Evolutionary conservation across 2,888 invertebrate genomes (phyloP), one percentile per base, ranked within the genome.

Genomic region (Lottia gigantea): DNA sequence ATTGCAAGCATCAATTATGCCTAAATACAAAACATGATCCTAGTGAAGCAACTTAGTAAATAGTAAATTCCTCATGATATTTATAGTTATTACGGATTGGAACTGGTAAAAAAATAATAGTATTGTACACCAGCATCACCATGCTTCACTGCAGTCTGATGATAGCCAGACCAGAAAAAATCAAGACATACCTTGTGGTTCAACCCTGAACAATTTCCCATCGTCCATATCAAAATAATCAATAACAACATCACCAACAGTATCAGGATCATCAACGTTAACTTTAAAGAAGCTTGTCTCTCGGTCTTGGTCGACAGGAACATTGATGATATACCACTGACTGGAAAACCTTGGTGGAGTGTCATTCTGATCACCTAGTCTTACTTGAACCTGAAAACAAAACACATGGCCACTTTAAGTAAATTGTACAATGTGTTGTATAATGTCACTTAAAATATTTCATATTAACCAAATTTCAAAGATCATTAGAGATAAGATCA

Each of bases 321-420:
- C 93, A 89, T 95, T 95, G 90, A 96, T 95, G 64, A 95, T 95
- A 89, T 97, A 97, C 3, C 94, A 94, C 78, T 92, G 92, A 86
- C 95, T 94, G 81, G 93, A 92, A 90, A 97, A 97, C 19, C 67
- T 92, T 4, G 97, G 97, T n/a, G 96, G 95, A 84, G 95, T 95
- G 91, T 97, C 97, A 89, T 97, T 97, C 89, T 94, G 94, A 90
- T 97, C 97, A 87, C 94, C 89, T 68, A 97, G 93, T 71, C 92
- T 92, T 80, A 97, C 93, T 88, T 92, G 92, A 81, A 96, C 94
- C 96, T 96, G 93, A 31, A 92, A 79, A 23, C 16, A 62, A 66
- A 64, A n/a, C 40, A 40, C 11, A 31, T 2, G 31, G 14, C n/a
- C 0, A 26, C 62, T 62, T 62, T 23, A 16, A 26, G 19, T 62